Evolutionary conservation across 2,888 invertebrate species (phyloP).

Genomic region (Euclidia mi): DNA sequence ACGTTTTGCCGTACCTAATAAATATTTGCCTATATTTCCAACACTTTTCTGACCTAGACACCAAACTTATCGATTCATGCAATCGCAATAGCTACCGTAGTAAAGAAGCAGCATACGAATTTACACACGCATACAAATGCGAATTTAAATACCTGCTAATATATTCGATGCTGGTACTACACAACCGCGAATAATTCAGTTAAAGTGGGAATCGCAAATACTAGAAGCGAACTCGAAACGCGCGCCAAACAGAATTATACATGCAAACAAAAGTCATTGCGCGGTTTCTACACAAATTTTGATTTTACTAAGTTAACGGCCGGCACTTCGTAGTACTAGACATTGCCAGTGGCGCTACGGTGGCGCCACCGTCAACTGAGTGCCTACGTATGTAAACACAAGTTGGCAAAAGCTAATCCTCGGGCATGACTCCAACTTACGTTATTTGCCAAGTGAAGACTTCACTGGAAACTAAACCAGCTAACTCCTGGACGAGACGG

Average conservation of each 20-base stretch:
- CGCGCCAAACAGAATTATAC: constrained; percentile 54
- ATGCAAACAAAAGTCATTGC: constrained; percentile 55
- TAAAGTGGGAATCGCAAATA: constrained; percentile 51
- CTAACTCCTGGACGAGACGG: constrained; percentile 65
- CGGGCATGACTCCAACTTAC: constrained; percentile 67
- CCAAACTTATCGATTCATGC: no score
- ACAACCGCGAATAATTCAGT: constrained; percentile 44
- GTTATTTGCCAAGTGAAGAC: constrained; percentile 75
- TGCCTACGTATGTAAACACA: constrained; percentile 69
- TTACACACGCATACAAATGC: neutral
- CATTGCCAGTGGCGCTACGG: constrained; percentile 28
- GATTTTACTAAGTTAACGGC: constrained; percentile 69
- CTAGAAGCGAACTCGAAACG: constrained; percentile 43
- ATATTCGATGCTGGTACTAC: constrained; percentile 35
- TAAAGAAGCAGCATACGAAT: neutral
- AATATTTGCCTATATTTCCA: no score
- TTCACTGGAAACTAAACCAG: constrained; percentile 71
- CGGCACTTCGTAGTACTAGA: constrained; percentile 15
- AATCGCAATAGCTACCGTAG: no score
- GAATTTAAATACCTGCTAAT: constrained; percentile 54
- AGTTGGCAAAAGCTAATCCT: constrained; percentile 72
- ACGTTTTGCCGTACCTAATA: no score
- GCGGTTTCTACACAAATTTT: constrained; percentile 72
- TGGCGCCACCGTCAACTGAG: constrained; percentile 64
- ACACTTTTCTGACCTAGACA: no score